Conservation (phyloP, 1,140 invertebrate species). For the Bombus picipes region DNA sequence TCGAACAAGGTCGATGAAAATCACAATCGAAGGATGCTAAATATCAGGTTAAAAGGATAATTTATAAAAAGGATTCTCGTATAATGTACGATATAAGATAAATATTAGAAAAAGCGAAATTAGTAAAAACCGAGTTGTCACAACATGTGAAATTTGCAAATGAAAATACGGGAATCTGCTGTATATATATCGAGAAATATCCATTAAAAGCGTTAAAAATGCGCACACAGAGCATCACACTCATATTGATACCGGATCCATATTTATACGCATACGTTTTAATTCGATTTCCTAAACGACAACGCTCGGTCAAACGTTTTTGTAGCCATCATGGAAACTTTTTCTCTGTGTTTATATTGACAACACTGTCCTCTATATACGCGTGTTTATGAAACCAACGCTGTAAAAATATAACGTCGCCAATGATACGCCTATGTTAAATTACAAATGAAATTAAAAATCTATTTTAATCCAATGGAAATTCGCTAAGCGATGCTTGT, state of each 20-base stretch:
- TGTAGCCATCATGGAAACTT: background rate
- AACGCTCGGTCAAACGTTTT: background rate
- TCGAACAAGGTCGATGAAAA: no score
- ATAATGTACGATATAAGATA: background rate
- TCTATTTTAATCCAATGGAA: background rate
- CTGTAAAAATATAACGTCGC: background rate
- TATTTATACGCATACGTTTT: slow-evolving; percentile 1
- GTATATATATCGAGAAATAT: background rate
- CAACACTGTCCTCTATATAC: background rate
- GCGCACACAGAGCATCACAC: background rate
- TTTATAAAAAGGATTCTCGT: no score
- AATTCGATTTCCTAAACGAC: slow-evolving; percentile 29
- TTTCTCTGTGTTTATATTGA: background rate
- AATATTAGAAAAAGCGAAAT: background rate
- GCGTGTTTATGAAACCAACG: background rate
- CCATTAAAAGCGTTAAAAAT: slow-evolving; percentile 12
- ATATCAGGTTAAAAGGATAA: no score
- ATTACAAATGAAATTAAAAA: slow-evolving; percentile 6
- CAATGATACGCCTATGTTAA: background rate
- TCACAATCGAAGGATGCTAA: no score
- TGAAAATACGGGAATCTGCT: background rate
- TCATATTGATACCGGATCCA: background rate
- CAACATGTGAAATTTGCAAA: background rate
- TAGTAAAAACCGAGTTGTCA: background rate
- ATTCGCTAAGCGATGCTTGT: no score